A percentile compares a stretch with the other conserved stretches of the same genome.
These are phyloP conservation scores for Drosophila mimetica DNA, from an alignment of 2,888 invertebrate species.

Conservation along the genomic window DNA sequence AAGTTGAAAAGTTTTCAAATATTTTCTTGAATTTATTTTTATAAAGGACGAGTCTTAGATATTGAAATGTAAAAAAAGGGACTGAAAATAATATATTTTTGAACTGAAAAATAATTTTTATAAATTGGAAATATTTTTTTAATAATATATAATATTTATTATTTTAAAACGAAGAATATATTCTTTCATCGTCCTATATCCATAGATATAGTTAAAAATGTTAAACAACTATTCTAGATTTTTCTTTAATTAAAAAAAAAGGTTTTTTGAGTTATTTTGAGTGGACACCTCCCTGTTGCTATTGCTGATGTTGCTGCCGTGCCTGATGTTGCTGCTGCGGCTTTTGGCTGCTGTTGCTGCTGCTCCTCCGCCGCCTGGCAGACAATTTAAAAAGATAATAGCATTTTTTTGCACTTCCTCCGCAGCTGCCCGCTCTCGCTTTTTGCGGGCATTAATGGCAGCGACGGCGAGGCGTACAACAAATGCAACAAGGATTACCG, in stretches of 20 bases:
- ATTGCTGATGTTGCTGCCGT: slow-evolving; percentile 22
- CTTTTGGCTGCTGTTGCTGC: not conserved
- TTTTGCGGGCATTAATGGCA: slow-evolving; percentile 48
- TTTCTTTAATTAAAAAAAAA: no score
- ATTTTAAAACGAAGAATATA: no score
- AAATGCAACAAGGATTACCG: slow-evolving; percentile 66
- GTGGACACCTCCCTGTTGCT: slow-evolving; percentile 18
- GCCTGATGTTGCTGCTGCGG: slow-evolving; percentile 18
- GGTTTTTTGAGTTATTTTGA: not conserved
- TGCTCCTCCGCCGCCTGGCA: slow-evolving; percentile 68
- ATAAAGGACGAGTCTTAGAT: not conserved
- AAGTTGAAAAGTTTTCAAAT: not conserved
- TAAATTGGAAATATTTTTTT: not conserved
- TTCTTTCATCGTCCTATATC: no score
- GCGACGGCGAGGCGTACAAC: slow-evolving; percentile 44
- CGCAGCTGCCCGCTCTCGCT: slow-evolving; percentile 16
- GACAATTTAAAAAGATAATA: slow-evolving; percentile 83
- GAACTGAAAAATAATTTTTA: no score
- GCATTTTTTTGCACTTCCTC: slow-evolving; percentile 57
- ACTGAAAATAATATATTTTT: no score
- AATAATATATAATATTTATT: not conserved
- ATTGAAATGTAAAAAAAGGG: no score
- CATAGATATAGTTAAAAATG: no score
- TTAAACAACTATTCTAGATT: no score
- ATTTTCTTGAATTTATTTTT: not conserved